phyloP scores from a whole-genome alignment of 2,113 vertebrate genomes.

The Epinephelus lanceolatus region DNA sequence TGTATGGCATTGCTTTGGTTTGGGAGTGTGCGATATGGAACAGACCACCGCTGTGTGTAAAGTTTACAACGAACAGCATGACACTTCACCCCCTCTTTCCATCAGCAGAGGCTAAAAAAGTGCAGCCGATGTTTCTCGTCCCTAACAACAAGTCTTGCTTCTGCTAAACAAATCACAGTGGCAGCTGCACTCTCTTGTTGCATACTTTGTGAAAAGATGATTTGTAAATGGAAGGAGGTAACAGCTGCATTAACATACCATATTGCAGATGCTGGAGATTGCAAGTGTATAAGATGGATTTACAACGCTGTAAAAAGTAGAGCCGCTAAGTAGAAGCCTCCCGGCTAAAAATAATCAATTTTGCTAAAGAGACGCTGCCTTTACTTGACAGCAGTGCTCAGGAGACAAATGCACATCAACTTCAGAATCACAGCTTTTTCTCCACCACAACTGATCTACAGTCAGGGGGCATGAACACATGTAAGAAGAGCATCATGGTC shows the following conservation, averaged over 20 bases:
- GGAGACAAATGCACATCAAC: slow-evolving; percentile 4
- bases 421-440: background rate
- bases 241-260: slow-evolving; percentile 53
- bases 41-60: slow-evolving; percentile 35
- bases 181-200: slow-evolving; percentile 56
- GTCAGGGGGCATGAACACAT: background rate
- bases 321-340: background rate
- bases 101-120: slow-evolving; percentile 45
- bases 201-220: slow-evolving; percentile 40
- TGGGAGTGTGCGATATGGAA: slow-evolving; percentile 6
- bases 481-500: background rate
- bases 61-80: slow-evolving; percentile 34
- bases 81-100: slow-evolving; percentile 37
- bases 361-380: slow-evolving; percentile 1
- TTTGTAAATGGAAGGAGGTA: slow-evolving; percentile 55
- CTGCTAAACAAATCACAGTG: slow-evolving; percentile 56
- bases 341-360: slow-evolving; percentile 9
- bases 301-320: background rate
- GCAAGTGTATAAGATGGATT: slow-evolving; percentile 37
- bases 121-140: slow-evolving; percentile 41
- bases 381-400: background rate
- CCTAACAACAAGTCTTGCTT: slow-evolving; percentile 28
- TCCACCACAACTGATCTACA: background rate
- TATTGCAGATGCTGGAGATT: slow-evolving; percentile 27
- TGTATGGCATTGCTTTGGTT: slow-evolving; percentile 27